phyloP scores from a whole-genome alignment of 2,888 invertebrate genomes.

The Trilocha varians region DNA sequence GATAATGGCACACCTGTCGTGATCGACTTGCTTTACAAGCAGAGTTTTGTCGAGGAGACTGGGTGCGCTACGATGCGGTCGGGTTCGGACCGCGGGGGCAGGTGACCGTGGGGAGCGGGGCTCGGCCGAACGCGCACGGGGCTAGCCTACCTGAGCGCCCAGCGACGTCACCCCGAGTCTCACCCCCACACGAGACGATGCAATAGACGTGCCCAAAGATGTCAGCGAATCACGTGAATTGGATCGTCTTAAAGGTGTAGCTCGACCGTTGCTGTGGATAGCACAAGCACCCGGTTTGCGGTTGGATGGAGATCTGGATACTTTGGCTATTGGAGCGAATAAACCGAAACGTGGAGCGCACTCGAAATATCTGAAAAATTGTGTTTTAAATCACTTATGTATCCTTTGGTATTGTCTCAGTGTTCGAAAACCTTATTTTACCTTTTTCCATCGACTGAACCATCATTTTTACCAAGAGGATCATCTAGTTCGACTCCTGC shows the following conservation, averaged over 20 bases:
- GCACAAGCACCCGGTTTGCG: constrained; percentile 76
- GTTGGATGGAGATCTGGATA: constrained; percentile 87
- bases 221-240: constrained; percentile 91
- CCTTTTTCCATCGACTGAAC: constrained; percentile 93
- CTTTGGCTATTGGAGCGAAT: constrained; percentile 94
- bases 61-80: constrained; percentile 48
- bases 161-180: constrained; percentile 83
- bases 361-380: constrained; percentile 87
- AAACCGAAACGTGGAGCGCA: constrained; percentile 93
- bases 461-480: constrained; percentile 95
- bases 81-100: constrained; percentile 32
- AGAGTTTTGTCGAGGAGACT: constrained; percentile 59
- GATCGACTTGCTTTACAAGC: constrained; percentile 55
- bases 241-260: constrained; percentile 76
- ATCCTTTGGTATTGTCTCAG: not conserved
- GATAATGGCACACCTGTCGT: constrained; percentile 61
- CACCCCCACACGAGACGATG: constrained; percentile 77
- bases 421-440: constrained; percentile 36
- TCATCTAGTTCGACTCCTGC: constrained; percentile 97
- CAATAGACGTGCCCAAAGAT: constrained; percentile 75
- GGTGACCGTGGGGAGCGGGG: constrained; percentile 39
- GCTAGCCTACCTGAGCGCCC: constrained; percentile 77
- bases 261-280: constrained; percentile 76
- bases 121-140: constrained; percentile 67
- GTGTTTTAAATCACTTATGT: not conserved